Base-by-base conservation (phyloP, 2,797 vertebrate species). In the Poeciliopsis gracilis region DNA sequence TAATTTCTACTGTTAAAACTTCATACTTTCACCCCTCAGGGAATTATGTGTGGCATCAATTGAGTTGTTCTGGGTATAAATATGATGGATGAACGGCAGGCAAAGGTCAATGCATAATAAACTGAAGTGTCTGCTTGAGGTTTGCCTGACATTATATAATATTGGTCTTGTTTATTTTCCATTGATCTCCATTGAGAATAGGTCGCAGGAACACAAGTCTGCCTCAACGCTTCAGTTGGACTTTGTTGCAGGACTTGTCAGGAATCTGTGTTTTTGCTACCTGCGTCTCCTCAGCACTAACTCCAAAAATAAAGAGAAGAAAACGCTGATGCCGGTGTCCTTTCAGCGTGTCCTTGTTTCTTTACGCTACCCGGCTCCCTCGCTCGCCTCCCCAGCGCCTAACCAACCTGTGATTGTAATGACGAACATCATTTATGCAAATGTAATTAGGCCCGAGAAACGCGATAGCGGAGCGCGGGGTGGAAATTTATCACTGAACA, bases 381-480 rank as follows among this genome's bases (percentile, higher is more conserved):
- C 79, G 76, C 77, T 86, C 85, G 95, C 95, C 94, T 91, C 96
- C 94, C 90, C 84, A 90, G 95, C 86, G 88, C 95, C 90, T 84
- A 81, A 95, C 96, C 93, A 94, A 94, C 96, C 96, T 94, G 95
- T 93, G 94, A 96, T 97, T 96, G 97, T 97, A 97, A 93, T 96
- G 96, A 95, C 94, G 95, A 97, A 96, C 97, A 97, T 97, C 95
- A 97, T 98, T 98, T 98, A 99, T 98, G 97, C 97, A 98, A 98
- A 98, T 99, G 97, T 96, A 98, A 99, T 98, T 98, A 98, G 97
- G 95, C 95, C 67, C 16, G 86, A 95, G 97, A 96, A 97, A 97
- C 96, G 96, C 94, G 96, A 98, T 97, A 95, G 91, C 85, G 92
- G 96, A 95, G 97, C 94, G 90, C 95, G 94, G 94, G 94, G 96